A percentile compares a stretch with the other conserved stretches of the same genome.
Evolutionary conservation across 2,888 invertebrate species (phyloP).

Genomic region (Cyrtodaria siliqua): DNA sequence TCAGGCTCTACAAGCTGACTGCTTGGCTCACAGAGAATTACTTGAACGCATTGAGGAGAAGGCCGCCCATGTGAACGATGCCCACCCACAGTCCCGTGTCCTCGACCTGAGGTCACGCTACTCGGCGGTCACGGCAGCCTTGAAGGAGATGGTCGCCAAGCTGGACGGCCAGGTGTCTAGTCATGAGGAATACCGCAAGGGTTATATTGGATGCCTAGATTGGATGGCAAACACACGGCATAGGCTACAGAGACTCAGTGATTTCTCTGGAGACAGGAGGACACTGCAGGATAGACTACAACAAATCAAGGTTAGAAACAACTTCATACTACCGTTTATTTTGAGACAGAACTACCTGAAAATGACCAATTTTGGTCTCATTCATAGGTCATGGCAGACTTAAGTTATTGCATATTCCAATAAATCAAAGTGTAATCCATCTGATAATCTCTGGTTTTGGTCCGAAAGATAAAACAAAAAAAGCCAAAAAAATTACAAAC

Average conservation of each 20-base stretch:
- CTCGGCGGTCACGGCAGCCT: conserved; percentile 53
- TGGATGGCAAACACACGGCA: conserved; percentile 97
- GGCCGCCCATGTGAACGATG: conserved; percentile 94
- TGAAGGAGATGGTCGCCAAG: conserved; percentile 86
- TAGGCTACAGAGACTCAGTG: conserved; percentile 91
- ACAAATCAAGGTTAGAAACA: conserved; percentile 78
- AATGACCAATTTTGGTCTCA: too few relatives aligned
- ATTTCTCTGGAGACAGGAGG: conserved; percentile 95
- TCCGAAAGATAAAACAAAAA: too few relatives aligned
- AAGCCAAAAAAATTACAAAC: too few relatives aligned
- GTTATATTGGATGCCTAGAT: conserved; percentile 80
- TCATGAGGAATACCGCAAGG: conserved; percentile 90
- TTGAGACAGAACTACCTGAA: too few relatives aligned
- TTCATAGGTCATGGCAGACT: too few relatives aligned
- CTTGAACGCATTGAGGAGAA: conserved; percentile 96
- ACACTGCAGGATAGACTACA: conserved; percentile 92
- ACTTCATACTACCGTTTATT: too few relatives aligned
- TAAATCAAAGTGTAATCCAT: too few relatives aligned
- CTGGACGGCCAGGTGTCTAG: conserved; percentile 91
- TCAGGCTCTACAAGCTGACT: conserved; percentile 80
- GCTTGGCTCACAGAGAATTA: conserved; percentile 87
- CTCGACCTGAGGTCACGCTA: conserved; percentile 76
- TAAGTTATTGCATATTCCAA: not conserved
- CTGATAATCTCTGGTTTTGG: too few relatives aligned
- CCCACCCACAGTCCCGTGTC: conserved; percentile 89